Conservation (phyloP, 2,113 vertebrate species). For the Aythya baeri region DNA sequence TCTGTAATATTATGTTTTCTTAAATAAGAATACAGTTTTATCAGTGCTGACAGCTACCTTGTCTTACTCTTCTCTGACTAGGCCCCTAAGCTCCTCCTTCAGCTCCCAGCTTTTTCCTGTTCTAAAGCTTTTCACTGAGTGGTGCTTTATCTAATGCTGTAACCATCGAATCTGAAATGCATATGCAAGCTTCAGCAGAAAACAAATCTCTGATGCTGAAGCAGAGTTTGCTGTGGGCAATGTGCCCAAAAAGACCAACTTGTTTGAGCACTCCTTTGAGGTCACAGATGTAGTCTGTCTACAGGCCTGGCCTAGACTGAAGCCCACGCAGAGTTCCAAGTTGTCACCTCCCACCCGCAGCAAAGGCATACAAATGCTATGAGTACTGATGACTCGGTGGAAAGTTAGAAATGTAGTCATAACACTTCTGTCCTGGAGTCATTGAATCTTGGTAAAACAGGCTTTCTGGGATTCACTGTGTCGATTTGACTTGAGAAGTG, state of each 20-base stretch:
- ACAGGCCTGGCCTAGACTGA: neutral
- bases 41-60: neutral
- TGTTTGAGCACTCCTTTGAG: neutral
- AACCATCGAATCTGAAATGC: neutral
- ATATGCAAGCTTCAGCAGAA: neutral
- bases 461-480: neutral
- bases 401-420: neutral
- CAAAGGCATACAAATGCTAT: neutral
- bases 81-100: neutral
- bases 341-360: neutral
- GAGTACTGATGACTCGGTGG: neutral
- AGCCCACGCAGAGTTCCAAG: neutral
- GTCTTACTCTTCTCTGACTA: neutral
- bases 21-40: neutral
- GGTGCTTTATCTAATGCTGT: neutral
- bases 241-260: neutral
- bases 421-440: neutral
- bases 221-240: neutral
- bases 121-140: neutral
- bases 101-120: neutral
- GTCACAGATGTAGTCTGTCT: neutral
- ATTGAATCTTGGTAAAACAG: conserved; percentile 9
- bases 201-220: neutral
- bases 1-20: neutral
- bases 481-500: neutral